Evolutionary conservation across 2,113 vertebrate species (phyloP).

Genomic region (Potamarius usumacintae): DNA sequence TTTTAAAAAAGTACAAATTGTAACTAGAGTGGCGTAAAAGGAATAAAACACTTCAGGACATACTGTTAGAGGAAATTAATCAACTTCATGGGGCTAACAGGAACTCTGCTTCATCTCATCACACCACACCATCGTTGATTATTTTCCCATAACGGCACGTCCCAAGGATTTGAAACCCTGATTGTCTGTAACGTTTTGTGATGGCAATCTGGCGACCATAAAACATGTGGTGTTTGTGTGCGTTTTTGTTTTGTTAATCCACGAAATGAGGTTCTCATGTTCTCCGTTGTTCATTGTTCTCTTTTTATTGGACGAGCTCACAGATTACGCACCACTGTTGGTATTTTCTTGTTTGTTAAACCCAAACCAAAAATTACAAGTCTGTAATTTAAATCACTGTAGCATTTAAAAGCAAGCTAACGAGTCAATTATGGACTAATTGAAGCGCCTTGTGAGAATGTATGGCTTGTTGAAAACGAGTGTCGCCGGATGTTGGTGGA

Average conservation of each 20-base stretch:
- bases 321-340: background rate
- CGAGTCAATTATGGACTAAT: slow-evolving; percentile 21
- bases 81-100: background rate
- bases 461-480: slow-evolving; percentile 5
- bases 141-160: background rate
- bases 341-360: background rate
- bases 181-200: background rate
- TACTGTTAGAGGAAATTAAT: background rate
- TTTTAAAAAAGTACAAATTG: too few relatives aligned
- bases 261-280: background rate
- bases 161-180: background rate
- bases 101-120: background rate
- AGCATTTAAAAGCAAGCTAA: background rate
- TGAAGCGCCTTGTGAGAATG: slow-evolving; percentile 9
- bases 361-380: background rate
- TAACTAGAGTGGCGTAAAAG: background rate
- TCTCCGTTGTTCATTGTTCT: background rate
- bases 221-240: background rate
- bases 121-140: background rate
- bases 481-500: slow-evolving; percentile 1
- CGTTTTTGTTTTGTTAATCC: background rate
- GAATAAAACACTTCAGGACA: background rate
- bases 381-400: background rate
- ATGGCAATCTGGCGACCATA: background rate
- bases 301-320: background rate